Evolutionary conservation across 2,113 vertebrate species (phyloP).

Genomic region (Pelmatolapia mariae): DNA sequence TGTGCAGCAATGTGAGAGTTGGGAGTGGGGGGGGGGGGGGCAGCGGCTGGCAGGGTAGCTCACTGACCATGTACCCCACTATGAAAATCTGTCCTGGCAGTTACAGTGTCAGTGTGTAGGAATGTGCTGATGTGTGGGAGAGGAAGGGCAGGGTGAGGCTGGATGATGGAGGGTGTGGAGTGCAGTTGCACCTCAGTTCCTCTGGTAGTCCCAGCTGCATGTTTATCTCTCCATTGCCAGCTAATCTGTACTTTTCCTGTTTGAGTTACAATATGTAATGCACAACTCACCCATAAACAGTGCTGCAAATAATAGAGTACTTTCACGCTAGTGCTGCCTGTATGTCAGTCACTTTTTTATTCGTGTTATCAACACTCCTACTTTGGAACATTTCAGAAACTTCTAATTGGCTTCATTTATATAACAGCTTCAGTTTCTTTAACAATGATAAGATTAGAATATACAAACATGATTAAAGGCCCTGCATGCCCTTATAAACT

Average conservation of each 20-base stretch:
- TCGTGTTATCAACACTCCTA: background rate
- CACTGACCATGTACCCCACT: conserved; percentile 7
- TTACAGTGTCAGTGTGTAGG: conserved; percentile 63
- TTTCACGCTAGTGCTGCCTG: background rate
- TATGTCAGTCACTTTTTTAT: background rate
- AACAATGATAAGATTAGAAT: background rate
- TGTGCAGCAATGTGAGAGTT: conserved; percentile 30
- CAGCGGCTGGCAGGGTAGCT: conserved; percentile 1
- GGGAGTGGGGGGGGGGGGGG: background rate
- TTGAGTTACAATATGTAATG: background rate
- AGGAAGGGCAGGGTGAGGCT: background rate
- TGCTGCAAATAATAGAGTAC: background rate
- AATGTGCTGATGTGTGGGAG: conserved; percentile 69
- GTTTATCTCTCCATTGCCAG: background rate
- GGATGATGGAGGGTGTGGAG: background rate
- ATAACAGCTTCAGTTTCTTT: background rate
- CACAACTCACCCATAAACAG: background rate
- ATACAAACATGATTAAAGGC: background rate
- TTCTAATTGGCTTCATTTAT: background rate
- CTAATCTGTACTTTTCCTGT: background rate
- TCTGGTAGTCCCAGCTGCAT: background rate
- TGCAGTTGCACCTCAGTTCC: conserved; percentile 8
- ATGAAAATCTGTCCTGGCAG: conserved; percentile 38
- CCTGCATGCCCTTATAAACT: background rate
- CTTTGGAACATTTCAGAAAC: background rate